A percentile compares a stretch with the other conserved stretches of the same genome.
phyloP scores from a whole-genome alignment of 2,888 invertebrate species.

The Torymus auratus region DNA sequence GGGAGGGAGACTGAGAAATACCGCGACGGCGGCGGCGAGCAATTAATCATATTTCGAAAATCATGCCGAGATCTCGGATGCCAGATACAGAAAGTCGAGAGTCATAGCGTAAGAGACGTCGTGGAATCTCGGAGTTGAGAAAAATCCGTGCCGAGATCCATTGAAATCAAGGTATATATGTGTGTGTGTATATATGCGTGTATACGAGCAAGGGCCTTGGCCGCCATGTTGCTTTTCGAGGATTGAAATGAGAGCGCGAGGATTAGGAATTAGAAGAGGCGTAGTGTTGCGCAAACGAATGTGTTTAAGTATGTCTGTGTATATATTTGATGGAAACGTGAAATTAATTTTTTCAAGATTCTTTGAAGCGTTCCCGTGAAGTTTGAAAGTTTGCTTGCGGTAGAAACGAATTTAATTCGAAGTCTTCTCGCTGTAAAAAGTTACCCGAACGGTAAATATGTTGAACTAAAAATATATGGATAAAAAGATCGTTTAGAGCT shows the following conservation, averaged over 20 bases:
- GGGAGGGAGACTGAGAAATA: constrained; percentile 38
- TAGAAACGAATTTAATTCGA: too few species aligned
- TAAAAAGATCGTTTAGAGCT: too few species aligned
- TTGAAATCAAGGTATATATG: constrained; percentile 34
- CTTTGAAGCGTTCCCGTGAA: too few species aligned
- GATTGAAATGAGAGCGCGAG: neutral
- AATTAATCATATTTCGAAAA: constrained; percentile 77
- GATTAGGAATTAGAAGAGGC: constrained; percentile 7
- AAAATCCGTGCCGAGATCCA: constrained; percentile 23
- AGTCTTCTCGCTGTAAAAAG: too few species aligned
- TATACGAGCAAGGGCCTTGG: too few species aligned
- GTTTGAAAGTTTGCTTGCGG: too few species aligned
- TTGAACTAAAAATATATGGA: too few species aligned
- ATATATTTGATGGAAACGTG: constrained; percentile 3
- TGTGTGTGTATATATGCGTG: too few species aligned
- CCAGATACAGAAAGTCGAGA: constrained; percentile 73
- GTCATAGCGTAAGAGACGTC: constrained; percentile 67
- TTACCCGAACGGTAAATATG: too few species aligned
- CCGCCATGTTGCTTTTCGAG: neutral
- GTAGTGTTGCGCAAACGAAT: constrained; percentile 12
- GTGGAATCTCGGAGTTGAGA: neutral
- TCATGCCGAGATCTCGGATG: constrained; percentile 75
- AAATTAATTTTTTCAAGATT: constrained; percentile 26
- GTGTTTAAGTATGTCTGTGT: neutral
- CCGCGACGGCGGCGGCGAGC: constrained; percentile 60